These are phyloP conservation scores for Aphelenchoides besseyi DNA, from an alignment of 1,140 invertebrate genomes.

Conservation along the genomic window DNA sequence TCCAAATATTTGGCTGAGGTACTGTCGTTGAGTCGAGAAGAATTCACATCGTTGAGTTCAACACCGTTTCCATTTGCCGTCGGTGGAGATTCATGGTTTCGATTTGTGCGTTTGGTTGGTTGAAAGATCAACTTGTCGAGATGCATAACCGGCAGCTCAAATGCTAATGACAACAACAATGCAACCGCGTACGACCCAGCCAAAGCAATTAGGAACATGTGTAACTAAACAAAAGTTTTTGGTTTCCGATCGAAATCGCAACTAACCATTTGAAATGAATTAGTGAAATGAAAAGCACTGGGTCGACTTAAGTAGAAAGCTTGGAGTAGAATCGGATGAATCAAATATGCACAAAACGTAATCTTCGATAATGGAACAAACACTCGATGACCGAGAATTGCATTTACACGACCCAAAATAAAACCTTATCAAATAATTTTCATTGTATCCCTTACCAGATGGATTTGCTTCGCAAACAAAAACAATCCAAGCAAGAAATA, in stretches of 20 bases:
- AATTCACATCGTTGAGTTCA: not conserved
- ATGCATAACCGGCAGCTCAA: slow-evolving; percentile 56
- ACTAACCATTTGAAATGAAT: slow-evolving; percentile 58
- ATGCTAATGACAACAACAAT: slow-evolving; percentile 50
- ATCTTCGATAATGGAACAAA: slow-evolving; percentile 64
- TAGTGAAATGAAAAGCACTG: slow-evolving; percentile 60
- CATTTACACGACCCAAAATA: slow-evolving; percentile 37
- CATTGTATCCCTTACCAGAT: slow-evolving; percentile 69
- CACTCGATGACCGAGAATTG: slow-evolving; percentile 63
- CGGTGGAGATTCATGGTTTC: not conserved
- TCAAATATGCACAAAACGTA: slow-evolving; percentile 65
- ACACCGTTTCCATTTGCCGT: slow-evolving; percentile 6
- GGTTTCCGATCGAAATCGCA: not conserved
- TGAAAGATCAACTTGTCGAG: slow-evolving; percentile 56
- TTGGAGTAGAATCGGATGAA: slow-evolving; percentile 65
- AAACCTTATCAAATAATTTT: not conserved
- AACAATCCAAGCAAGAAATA: slow-evolving; percentile 79
- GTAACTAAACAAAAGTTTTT: slow-evolving; percentile 40
- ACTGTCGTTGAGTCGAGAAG: not conserved
- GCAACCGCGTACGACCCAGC: slow-evolving; percentile 51
- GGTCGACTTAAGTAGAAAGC: slow-evolving; percentile 59
- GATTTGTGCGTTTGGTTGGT: not conserved
- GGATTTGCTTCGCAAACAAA: slow-evolving; percentile 82
- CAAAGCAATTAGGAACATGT: slow-evolving; percentile 56
- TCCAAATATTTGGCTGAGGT: too few species aligned